Evolutionary conservation across 2,113 vertebrate species (phyloP).

Genomic region (Dicerorhinus sumatrensis): DNA sequence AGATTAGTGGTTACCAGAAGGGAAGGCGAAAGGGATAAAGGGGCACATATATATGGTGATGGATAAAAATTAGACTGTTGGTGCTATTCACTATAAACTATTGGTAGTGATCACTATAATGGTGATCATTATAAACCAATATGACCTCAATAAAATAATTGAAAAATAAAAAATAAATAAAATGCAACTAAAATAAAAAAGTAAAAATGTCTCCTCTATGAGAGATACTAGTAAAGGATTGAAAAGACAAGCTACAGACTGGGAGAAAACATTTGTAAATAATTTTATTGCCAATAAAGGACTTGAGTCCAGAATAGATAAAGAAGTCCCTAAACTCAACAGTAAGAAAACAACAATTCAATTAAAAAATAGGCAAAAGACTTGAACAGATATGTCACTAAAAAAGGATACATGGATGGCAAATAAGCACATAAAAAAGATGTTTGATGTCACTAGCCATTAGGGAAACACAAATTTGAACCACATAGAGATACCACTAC

Average conservation of each 20-base stretch:
- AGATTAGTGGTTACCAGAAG: no score
- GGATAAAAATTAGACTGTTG: no score
- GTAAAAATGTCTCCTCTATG: not conserved
- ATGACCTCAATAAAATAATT: no score
- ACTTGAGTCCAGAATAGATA: not conserved
- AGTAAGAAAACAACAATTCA: conserved; percentile 3
- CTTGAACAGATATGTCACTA: not conserved
- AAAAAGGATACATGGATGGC: not conserved
- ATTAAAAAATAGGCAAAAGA: not conserved
- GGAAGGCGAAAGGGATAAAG: no score
- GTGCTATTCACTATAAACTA: no score
- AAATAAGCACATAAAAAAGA: not conserved
- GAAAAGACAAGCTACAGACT: not conserved
- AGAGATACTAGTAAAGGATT: not conserved
- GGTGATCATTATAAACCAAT: no score
- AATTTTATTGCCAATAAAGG: conserved; percentile 1
- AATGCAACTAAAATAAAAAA: not conserved
- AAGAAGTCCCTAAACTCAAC: conserved; percentile 21
- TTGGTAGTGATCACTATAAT: no score
- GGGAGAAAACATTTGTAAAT: conserved; percentile 15
- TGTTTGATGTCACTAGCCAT: not conserved
- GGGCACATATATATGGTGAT: no score
- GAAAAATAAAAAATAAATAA: no score
- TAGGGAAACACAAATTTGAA: conserved; percentile 34
- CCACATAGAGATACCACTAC: not conserved